These are phyloP conservation scores for Tinea pellionella DNA, from an alignment of 2,888 invertebrate species.

Conservation along the genomic window DNA sequence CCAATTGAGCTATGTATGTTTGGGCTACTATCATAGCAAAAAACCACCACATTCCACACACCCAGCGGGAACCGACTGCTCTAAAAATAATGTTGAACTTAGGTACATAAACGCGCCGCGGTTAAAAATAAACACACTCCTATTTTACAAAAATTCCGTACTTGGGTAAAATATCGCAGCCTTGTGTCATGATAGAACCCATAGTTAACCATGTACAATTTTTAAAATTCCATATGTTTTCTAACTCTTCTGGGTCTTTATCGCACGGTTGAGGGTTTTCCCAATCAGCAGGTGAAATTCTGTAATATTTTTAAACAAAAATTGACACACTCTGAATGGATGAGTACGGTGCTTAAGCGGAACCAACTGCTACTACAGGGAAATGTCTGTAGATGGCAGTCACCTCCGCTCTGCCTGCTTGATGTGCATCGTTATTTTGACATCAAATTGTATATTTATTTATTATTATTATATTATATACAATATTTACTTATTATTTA, in stretches of 20 bases:
- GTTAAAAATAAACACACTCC: background rate
- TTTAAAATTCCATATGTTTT: slow-evolving; percentile 87
- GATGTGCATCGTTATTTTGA: too few relatives aligned
- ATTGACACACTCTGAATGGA: too few relatives aligned
- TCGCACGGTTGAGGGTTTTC: slow-evolving; percentile 93
- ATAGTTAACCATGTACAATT: slow-evolving; percentile 95
- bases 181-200: slow-evolving; percentile 93
- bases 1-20: slow-evolving; percentile 94
- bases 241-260: slow-evolving; percentile 84
- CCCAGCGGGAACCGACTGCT: slow-evolving; percentile 89
- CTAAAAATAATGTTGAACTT: slow-evolving; percentile 46
- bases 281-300: slow-evolving; percentile 93
- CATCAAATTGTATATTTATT: too few relatives aligned
- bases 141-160: slow-evolving; percentile 39
- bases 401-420: too few relatives aligned
- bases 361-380: too few relatives aligned
- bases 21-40: slow-evolving; percentile 92
- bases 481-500: too few relatives aligned
- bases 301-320: slow-evolving; percentile 44
- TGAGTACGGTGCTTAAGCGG: too few relatives aligned
- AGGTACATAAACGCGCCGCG: too few relatives aligned
- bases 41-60: slow-evolving; percentile 94
- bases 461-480: too few relatives aligned
- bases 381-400: too few relatives aligned
- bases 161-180: slow-evolving; percentile 93